Conservation (phyloP, 2,888 invertebrate species). For the Parascotia fuliginaria region DNA sequence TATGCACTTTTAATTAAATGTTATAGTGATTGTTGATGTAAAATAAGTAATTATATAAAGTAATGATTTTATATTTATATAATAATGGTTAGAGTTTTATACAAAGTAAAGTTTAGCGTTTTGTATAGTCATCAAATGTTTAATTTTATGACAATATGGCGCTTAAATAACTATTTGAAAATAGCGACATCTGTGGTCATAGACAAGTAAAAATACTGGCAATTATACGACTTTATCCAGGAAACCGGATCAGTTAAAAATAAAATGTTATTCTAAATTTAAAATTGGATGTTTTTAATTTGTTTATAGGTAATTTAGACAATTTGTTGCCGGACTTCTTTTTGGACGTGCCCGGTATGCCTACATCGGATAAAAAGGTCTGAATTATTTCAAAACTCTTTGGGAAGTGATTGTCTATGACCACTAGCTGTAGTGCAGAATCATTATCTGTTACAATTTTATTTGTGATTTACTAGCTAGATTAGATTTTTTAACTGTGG, state of each 20-base stretch:
- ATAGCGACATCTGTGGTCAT: conserved; percentile 40
- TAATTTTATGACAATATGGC: not conserved
- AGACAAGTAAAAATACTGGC: conserved; percentile 10
- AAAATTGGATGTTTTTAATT: conserved; percentile 54
- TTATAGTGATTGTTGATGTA: too few species aligned
- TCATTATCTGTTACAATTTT: too few species aligned
- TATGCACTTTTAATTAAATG: too few species aligned
- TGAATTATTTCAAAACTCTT: conserved; percentile 41
- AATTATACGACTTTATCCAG: conserved; percentile 18
- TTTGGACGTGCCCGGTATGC: conserved; percentile 83
- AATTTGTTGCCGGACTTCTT: conserved; percentile 95
- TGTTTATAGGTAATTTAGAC: conserved; percentile 85
- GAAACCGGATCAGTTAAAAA: conserved; percentile 28
- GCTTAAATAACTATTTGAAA: not conserved
- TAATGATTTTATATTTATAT: too few species aligned
- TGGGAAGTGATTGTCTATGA: conserved; percentile 39
- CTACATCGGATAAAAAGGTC: conserved; percentile 63
- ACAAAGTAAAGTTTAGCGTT: too few species aligned
- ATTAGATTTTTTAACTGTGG: too few species aligned
- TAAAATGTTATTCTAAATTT: conserved; percentile 32
- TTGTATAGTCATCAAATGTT: too few species aligned
- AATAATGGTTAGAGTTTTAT: too few species aligned
- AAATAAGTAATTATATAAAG: too few species aligned
- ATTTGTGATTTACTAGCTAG: too few species aligned
- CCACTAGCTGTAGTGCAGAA: conserved; percentile 49